Evolutionary conservation across 2,797 vertebrate genomes (phyloP).

Genomic region (Parauchenoglanis ngamensis): DNA sequence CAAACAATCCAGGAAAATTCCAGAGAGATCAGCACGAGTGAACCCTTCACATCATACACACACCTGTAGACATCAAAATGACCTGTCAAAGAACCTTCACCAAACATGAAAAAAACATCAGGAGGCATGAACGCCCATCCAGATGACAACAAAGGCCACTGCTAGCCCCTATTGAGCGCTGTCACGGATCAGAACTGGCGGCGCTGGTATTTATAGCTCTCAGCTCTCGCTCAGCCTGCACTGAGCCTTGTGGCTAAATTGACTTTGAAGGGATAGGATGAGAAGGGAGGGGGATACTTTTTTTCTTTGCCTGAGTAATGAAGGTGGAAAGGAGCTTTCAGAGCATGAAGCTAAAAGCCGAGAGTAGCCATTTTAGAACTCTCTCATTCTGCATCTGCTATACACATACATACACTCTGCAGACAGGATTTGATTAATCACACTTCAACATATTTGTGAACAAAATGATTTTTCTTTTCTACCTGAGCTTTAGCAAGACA

Average conservation of each 20-base stretch:
- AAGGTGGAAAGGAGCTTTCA: conserved; percentile 63
- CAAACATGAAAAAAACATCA: conserved; percentile 72
- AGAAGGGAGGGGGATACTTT: conserved; percentile 50
- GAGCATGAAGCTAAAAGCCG: conserved; percentile 65
- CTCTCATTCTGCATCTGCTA: conserved; percentile 58
- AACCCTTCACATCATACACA: conserved; percentile 71
- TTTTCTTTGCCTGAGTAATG: conserved; percentile 62
- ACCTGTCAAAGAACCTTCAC: conserved; percentile 60
- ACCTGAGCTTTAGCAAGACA: conserved; percentile 24
- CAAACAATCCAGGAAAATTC: conserved; percentile 53
- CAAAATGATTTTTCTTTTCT: conserved; percentile 52
- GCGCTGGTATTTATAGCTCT: conserved; percentile 70
- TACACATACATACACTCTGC: conserved; percentile 29
- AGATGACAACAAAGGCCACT: conserved; percentile 62
- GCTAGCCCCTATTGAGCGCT: conserved; percentile 57
- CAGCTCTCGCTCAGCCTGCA: conserved; percentile 62
- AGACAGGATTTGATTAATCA: conserved; percentile 69
- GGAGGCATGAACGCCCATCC: conserved; percentile 66
- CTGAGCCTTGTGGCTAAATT: conserved; percentile 66
- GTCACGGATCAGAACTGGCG: conserved; percentile 64
- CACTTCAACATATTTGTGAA: conserved; percentile 58
- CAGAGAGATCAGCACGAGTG: conserved; percentile 58
- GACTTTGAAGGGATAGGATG: conserved; percentile 61
- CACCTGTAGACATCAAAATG: conserved; percentile 65
- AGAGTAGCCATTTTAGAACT: conserved; percentile 62